phyloP scores from a whole-genome alignment of 1,140 invertebrate species.

The Anastatus disparis region DNA sequence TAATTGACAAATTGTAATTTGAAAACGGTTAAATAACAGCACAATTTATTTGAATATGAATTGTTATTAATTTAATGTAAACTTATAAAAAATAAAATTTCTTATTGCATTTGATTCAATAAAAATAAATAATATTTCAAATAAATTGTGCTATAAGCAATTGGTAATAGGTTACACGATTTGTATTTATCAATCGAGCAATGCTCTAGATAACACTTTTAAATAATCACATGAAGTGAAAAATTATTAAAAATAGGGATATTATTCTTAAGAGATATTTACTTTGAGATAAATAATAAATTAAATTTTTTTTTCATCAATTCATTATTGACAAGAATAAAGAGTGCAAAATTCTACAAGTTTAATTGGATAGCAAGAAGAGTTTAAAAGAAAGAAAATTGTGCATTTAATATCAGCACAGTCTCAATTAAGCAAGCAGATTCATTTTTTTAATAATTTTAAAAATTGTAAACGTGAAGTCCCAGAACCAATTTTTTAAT shows the following conservation, averaged over 20 bases:
- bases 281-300: not conserved
- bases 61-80: too few species aligned
- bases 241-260: not conserved
- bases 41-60: conserved; percentile 17
- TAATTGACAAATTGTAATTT: not conserved
- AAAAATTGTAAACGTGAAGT: conserved; percentile 19
- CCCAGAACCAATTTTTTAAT: conserved; percentile 33
- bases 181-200: not conserved
- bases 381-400: not conserved
- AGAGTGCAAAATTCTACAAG: not conserved
- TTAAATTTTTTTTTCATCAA: not conserved
- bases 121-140: not conserved
- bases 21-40: not conserved
- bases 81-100: not conserved
- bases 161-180: conserved; percentile 23
- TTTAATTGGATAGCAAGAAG: not conserved
- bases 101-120: not conserved
- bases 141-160: not conserved
- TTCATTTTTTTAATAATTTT: conserved; percentile 13
- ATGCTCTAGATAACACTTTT: not conserved
- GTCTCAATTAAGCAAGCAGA: conserved; percentile 32
- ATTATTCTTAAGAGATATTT: conserved; percentile 5
- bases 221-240: not conserved
- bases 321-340: not conserved
- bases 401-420: conserved; percentile 18